phyloP scores from a whole-genome alignment of 2,113 vertebrate genomes.

The Ceyx margarethae region DNA sequence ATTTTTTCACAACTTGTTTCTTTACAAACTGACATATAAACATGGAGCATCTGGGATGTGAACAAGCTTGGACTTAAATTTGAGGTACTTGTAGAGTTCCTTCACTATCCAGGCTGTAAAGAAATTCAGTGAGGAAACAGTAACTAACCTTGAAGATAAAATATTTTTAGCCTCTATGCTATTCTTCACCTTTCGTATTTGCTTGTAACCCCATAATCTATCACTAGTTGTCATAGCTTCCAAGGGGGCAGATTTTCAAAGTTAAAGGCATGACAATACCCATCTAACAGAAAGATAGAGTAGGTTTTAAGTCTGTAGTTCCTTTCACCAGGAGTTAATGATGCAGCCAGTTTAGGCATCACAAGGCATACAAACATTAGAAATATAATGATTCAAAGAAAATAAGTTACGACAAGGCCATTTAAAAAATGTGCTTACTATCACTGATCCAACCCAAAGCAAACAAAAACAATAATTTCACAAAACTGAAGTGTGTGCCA shows the following conservation, averaged over 20 bases:
- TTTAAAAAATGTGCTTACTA: neutral
- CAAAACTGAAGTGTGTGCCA: neutral
- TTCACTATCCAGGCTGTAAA: neutral
- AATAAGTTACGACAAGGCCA: constrained; percentile 14
- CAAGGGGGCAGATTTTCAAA: constrained; percentile 12
- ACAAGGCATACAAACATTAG: neutral
- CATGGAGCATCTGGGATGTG: neutral
- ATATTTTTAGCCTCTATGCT: neutral
- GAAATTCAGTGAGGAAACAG: neutral
- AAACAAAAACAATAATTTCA: constrained; percentile 44
- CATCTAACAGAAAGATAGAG: neutral
- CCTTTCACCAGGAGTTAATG: neutral
- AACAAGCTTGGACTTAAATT: neutral
- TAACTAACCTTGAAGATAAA: neutral
- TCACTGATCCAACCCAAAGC: neutral
- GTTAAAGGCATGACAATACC: neutral
- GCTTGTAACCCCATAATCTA: neutral
- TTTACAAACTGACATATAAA: neutral
- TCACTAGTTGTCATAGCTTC: constrained; percentile 36
- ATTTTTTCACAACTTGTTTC: neutral
- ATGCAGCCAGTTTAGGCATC: neutral
- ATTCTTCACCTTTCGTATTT: neutral
- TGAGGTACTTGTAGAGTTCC: neutral
- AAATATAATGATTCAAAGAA: neutral
- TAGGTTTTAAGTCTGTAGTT: neutral